Evolutionary conservation across 2,113 vertebrate genomes (phyloP).

Genomic region (Thryonomys swinderianus): DNA sequence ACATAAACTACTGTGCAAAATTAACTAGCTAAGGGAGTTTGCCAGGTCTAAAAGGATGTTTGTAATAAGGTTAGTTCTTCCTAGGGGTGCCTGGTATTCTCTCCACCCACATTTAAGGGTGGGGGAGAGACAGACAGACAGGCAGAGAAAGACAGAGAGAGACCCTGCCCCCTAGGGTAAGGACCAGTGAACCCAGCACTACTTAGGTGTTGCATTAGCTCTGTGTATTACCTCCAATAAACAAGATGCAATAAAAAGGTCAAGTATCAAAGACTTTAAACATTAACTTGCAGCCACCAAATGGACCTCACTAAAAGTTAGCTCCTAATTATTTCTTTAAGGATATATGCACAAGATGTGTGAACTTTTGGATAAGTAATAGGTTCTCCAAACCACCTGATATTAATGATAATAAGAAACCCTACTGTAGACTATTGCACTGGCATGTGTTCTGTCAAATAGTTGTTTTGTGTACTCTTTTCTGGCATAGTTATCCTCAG

Average conservation of each 20-base stretch:
- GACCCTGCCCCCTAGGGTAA: not conserved
- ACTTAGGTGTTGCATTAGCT: not conserved
- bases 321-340: constrained; percentile 13
- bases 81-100: not conserved
- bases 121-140: not conserved
- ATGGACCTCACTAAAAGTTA: constrained; percentile 43
- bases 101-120: not conserved
- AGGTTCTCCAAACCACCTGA: not conserved
- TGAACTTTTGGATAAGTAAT: not conserved
- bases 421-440: not conserved
- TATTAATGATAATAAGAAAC: not conserved
- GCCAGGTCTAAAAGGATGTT: constrained; percentile 11
- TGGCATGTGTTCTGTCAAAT: not conserved
- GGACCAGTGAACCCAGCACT: not conserved
- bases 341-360: too few species aligned
- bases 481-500: not conserved
- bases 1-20: not conserved
- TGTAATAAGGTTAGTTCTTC: constrained; percentile 14
- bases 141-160: not conserved
- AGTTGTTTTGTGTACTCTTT: not conserved
- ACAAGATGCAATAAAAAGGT: not conserved
- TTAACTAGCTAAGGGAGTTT: not conserved
- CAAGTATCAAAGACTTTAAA: not conserved
- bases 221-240: not conserved
- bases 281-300: not conserved